These are phyloP conservation scores for Lanius collurio DNA, from an alignment of 2,113 vertebrate species.

Conservation along the genomic window DNA sequence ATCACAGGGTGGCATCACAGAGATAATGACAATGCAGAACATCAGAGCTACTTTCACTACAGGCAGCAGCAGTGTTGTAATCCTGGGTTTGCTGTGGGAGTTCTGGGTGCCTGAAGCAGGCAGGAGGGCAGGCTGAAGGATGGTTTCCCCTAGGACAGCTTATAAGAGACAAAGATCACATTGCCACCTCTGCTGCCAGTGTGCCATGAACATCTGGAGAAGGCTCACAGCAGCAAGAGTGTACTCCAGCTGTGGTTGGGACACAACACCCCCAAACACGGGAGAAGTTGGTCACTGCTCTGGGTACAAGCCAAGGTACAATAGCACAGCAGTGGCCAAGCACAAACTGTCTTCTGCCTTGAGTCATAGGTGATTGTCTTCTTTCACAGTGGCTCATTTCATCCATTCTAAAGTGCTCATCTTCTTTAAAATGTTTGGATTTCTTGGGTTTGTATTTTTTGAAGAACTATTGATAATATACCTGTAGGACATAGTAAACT, in stretches of 20 bases:
- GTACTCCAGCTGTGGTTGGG: not conserved
- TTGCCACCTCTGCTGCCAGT: not conserved
- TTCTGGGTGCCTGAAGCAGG: rapidly evolving
- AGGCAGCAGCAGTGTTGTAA: not conserved
- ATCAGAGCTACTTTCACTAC: not conserved
- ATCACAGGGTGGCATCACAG: not conserved
- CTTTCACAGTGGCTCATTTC: not conserved
- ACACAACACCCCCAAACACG: not conserved
- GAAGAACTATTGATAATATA: not conserved
- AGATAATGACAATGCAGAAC: not conserved
- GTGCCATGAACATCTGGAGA: not conserved
- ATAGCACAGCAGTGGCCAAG: rapidly evolving
- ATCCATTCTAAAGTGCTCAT: not conserved
- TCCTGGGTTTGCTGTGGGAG: not conserved
- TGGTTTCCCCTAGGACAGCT: not conserved
- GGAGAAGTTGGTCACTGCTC: not conserved
- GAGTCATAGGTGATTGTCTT: not conserved
- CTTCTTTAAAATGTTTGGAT: not conserved
- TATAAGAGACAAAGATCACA: not conserved
- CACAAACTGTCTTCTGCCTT: not conserved
- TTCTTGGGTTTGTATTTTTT: not conserved
- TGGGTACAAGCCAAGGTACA: not conserved
- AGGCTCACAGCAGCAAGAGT: not conserved
- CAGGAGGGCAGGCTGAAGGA: not conserved
- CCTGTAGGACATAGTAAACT: not conserved